These are phyloP conservation scores for Megaptera novaeangliae DNA, from an alignment of 2,113 vertebrate genomes.

Conservation along the genomic window DNA sequence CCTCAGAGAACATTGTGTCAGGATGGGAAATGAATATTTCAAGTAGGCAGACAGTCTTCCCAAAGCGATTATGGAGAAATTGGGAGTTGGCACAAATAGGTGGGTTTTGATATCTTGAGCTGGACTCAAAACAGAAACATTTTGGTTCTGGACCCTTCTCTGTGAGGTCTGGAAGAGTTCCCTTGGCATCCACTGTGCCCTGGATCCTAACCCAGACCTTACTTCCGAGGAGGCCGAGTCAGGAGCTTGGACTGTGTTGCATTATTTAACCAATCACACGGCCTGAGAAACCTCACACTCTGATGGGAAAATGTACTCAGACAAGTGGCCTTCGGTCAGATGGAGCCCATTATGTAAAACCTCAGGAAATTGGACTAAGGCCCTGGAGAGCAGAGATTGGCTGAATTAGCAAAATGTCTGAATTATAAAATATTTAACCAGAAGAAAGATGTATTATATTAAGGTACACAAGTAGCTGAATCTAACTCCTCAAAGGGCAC, in stretches of 20 bases:
- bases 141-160: constrained; percentile 13
- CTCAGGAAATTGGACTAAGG: background rate
- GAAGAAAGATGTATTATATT: background rate
- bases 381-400: background rate
- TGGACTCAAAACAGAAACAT: constrained; percentile 6
- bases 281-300: background rate
- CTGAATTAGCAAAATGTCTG: background rate
- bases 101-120: constrained; percentile 8
- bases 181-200: background rate
- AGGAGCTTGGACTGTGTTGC: background rate
- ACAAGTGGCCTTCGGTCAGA: background rate
- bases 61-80: constrained; percentile 39
- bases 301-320: background rate
- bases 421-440: constrained; percentile 22
- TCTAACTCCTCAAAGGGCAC: background rate
- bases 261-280: constrained; percentile 13
- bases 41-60: constrained; percentile 30
- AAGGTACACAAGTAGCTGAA: background rate
- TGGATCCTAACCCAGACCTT: background rate
- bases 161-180: background rate
- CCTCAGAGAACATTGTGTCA: constrained; percentile 42
- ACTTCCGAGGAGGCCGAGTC: background rate
- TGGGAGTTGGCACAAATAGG: background rate
- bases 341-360: constrained; percentile 17
- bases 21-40: constrained; percentile 35